phyloP scores from a whole-genome alignment of 2,113 vertebrate genomes.

The Macrotis lagotis region DNA sequence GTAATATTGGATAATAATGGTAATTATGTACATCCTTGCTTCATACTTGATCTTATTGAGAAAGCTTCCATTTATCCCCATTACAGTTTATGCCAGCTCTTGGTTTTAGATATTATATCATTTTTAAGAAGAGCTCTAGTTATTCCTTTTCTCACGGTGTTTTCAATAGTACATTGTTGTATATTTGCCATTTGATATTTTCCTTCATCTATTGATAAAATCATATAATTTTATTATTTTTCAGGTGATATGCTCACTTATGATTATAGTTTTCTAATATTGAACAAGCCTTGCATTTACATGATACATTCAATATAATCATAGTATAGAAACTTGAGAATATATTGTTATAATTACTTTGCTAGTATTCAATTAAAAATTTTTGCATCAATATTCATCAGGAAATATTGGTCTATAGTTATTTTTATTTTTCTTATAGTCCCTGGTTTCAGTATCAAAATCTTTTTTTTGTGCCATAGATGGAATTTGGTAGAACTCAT shows the following conservation, averaged over 20 bases:
- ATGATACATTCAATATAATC: background rate
- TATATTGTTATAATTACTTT: background rate
- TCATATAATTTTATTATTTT: too few relatives aligned
- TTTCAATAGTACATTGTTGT: background rate
- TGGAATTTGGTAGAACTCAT: too few relatives aligned
- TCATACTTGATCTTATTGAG: background rate
- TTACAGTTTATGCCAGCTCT: background rate
- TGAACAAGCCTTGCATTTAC: background rate
- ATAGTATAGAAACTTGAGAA: background rate
- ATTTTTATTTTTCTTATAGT: too few relatives aligned
- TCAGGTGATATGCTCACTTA: too few relatives aligned
- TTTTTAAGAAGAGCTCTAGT: background rate
- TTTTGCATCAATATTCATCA: background rate
- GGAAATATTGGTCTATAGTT: too few relatives aligned
- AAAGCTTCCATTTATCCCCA: background rate
- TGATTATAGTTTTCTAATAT: too few relatives aligned
- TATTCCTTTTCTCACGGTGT: background rate
- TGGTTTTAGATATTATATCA: background rate
- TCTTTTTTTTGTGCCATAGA: too few relatives aligned
- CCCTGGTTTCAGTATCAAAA: too few relatives aligned
- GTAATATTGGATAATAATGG: too few relatives aligned
- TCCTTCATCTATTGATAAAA: too few relatives aligned
- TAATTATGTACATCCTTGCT: background rate
- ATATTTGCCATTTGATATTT: too few relatives aligned
- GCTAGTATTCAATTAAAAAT: background rate